Base-by-base conservation (phyloP, 1,140 invertebrate species). In the Solenopsis invicta region DNA sequence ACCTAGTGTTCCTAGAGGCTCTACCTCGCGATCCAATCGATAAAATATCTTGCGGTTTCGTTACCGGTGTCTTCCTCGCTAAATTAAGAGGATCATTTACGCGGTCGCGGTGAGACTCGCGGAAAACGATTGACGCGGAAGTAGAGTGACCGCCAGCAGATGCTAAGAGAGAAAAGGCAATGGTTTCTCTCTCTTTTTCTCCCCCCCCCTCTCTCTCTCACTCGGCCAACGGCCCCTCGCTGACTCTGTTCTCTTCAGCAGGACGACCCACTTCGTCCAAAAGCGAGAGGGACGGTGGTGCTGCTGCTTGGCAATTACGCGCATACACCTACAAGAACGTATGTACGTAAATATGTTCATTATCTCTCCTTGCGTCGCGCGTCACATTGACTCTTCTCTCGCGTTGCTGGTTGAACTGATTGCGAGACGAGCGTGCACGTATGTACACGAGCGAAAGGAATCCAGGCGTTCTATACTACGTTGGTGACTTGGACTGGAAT, bases 191-290 rank as follows among this genome's bases (percentile, higher is more conserved):
- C n/a, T 64, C 16, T 64, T 29, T 64, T 10, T 61, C 59, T 24
- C 56, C 5, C 56, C 3, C n/a, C 21, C 34, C 41, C 64, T 34
- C 12, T 67, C 37, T 67, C 18, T 67, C 64, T 67, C 41, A 48
- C 66, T 50, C 64, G 92, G 91, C 92, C 93, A 91, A 88, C 93
- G 93, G 92, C 93, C 80, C 69, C 90, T 88, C 89, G 89, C 76
- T 62, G 87, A 90, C 77, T 29, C 29, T 89, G 91, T 92, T 93
- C 92, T 80, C 90, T 71, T 87, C 91, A 86, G 87, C 90, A 93
- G 92, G 92, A 92, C 93, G 93, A 94, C 93, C 93, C 93, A 94
- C 93, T 94, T 94, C 89, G 92, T 91, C 89, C 91, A 88, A 92
- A 93, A 93, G 90, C 93, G 91, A 94, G 93, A 93, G 92, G 93